Conservation (phyloP, 2,113 vertebrate species). For the Symphodus melops region DNA sequence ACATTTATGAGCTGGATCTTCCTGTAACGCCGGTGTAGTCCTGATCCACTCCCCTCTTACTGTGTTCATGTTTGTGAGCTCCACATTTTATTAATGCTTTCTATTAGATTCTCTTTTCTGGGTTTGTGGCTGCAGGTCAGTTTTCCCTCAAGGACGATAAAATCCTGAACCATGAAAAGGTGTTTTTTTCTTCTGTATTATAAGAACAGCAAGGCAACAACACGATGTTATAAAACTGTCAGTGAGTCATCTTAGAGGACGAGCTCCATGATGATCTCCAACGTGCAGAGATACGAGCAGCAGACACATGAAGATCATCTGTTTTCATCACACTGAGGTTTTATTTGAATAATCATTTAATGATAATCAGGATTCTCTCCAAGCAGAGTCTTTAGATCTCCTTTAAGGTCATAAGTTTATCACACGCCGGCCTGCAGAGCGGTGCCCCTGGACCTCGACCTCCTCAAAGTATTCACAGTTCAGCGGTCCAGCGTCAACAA, state of each 20-base stretch:
- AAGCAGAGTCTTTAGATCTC: too few species aligned
- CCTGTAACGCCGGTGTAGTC: conserved; percentile 2
- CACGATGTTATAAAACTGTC: conserved; percentile 3
- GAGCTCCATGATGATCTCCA: conserved; percentile 29
- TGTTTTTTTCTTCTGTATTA: conserved; percentile 25
- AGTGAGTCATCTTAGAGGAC: conserved; percentile 23
- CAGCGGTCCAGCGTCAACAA: conserved; percentile 14
- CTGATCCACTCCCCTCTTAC: conserved; percentile 12
- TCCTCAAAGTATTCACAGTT: conserved; percentile 25
- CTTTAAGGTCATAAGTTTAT: too few species aligned
- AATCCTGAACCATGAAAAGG: conserved; percentile 42
- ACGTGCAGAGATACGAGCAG: too few species aligned
- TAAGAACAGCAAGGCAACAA: conserved; percentile 23
- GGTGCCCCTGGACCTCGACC: background rate
- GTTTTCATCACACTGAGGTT: too few species aligned
- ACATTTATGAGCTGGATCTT: background rate
- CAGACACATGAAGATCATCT: too few species aligned
- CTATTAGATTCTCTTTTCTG: conserved; percentile 19
- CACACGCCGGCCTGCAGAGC: too few species aligned
- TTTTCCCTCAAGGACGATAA: conserved; percentile 39
- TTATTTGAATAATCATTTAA: too few species aligned
- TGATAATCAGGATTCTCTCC: too few species aligned
- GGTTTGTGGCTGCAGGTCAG: conserved; percentile 36
- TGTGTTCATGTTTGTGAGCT: conserved; percentile 40
- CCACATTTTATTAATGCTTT: conserved; percentile 34